Evolutionary conservation across 2,797 vertebrate genomes (phyloP), one percentile per base, ranked within the genome.

Genomic region (Gymnothorax javanicus): DNA sequence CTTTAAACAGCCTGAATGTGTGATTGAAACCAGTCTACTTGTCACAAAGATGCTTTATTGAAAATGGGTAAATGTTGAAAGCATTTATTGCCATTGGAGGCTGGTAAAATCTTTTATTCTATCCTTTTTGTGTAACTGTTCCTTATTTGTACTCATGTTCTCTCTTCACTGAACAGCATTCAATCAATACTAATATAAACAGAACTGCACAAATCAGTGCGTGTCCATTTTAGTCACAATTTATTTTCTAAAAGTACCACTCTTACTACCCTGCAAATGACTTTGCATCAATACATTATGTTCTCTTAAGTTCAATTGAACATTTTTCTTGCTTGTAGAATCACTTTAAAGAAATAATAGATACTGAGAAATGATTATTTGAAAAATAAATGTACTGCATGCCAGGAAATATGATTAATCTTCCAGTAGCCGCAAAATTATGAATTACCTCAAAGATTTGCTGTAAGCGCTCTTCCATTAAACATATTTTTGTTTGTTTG

Each of bases 41-140:
- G 92, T 91, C 90, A 91, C 91, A 89, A 90, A 93, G 94, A 92
- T 91, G 91, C 93, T 94, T 92, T 92, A 91, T 88, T 23, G 62
- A n/a, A 67, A 67, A n/a, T 67, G 62, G 20, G 62, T 23, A 64
- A n/a, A 67, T n/a, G 92, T 92, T 93, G 94, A 94, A 94, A 94
- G 92, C 93, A 94, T 94, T 94, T 92, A 92, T 89, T 91, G 93
- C 91, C 87, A 83, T 20, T 67, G 62, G 62, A 69, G 89, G 91
- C 91, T 94, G 93, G 94, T 93, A 91, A 92, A 93, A 94, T 95
- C 93, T 91, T 89, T 90, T 87, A 83, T 92, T 94, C 93, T 93
- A 94, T 94, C 93, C 93, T 90, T 92, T 90, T 86, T 91, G 91
- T n/a, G n/a, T n/a, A 62, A 69, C 64, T 69, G n/a, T 69, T 69